Conservation (phyloP, 2,113 vertebrate species). For the Narcine bancroftii region DNA sequence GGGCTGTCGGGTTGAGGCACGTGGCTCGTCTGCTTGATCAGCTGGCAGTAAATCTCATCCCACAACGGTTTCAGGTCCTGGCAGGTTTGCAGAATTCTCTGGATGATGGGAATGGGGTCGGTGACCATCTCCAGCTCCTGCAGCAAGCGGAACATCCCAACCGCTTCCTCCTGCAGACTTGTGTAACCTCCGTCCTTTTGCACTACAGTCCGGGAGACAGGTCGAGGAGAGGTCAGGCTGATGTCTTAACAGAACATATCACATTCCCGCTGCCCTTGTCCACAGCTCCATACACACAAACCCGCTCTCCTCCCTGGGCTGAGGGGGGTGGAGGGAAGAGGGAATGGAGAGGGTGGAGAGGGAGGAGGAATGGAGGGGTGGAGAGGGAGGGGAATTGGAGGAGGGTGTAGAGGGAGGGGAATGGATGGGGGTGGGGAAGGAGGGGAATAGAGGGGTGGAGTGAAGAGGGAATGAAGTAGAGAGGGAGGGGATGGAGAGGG, state of each 20-base stretch:
- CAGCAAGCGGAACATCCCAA: constrained; percentile 85
- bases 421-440: background rate
- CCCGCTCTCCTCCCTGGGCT: background rate
- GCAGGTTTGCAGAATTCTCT: constrained; percentile 87
- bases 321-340: background rate
- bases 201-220: constrained; percentile 50
- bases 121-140: constrained; percentile 83
- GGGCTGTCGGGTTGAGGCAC: constrained; percentile 77
- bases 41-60: constrained; percentile 86
- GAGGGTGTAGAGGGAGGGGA: background rate
- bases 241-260: background rate
- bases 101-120: constrained; percentile 82
- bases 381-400: background rate
- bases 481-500: background rate
- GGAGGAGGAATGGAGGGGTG: background rate
- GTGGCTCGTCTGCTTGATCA: constrained; percentile 90
- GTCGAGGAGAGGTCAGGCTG: background rate
- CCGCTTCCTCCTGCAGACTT: constrained; percentile 83
- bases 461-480: background rate
- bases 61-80: constrained; percentile 78
- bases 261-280: background rate
- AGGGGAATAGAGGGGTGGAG: background rate
- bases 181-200: constrained; percentile 80
- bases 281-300: background rate
- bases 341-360: background rate